Conservation (phyloP, 2,797 vertebrate genomes). For the Mycteria americana region DNA sequence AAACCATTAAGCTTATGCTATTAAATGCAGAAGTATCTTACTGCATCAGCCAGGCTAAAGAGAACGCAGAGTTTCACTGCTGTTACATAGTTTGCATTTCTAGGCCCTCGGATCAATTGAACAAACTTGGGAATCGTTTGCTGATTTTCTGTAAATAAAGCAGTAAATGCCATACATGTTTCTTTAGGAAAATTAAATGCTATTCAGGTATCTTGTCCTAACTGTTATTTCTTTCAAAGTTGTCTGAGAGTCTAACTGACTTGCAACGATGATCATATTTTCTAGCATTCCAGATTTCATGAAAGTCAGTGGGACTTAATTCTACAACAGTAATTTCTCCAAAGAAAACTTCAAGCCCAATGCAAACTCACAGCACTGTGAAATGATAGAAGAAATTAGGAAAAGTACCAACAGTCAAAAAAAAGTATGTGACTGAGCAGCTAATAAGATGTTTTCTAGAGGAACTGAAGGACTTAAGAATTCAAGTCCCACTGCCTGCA, state of each 20-base stretch:
- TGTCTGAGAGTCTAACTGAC: background rate
- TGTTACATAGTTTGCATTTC: background rate
- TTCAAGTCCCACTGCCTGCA: background rate
- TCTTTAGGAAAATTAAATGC: background rate
- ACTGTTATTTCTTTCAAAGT: background rate
- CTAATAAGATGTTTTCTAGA: background rate
- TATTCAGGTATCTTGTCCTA: background rate
- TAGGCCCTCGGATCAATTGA: background rate
- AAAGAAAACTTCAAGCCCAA: background rate
- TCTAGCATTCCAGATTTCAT: background rate
- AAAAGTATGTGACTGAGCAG: background rate
- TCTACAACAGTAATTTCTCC: background rate
- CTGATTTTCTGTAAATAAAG: background rate
- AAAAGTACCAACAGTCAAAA: background rate
- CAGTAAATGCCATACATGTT: background rate
- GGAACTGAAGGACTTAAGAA: background rate
- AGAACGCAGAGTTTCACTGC: background rate
- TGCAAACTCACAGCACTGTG: background rate
- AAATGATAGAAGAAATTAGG: background rate
- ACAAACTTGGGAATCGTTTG: background rate
- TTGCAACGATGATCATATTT: fast-evolving
- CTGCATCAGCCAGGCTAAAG: background rate
- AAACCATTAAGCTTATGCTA: background rate
- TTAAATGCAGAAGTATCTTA: background rate
- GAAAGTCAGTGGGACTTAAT: background rate